A percentile compares a stretch with the other conserved stretches of the same genome.
These are phyloP conservation scores for Bombus pascuorum DNA, from an alignment of 1,140 invertebrate species.

Conservation along the genomic window DNA sequence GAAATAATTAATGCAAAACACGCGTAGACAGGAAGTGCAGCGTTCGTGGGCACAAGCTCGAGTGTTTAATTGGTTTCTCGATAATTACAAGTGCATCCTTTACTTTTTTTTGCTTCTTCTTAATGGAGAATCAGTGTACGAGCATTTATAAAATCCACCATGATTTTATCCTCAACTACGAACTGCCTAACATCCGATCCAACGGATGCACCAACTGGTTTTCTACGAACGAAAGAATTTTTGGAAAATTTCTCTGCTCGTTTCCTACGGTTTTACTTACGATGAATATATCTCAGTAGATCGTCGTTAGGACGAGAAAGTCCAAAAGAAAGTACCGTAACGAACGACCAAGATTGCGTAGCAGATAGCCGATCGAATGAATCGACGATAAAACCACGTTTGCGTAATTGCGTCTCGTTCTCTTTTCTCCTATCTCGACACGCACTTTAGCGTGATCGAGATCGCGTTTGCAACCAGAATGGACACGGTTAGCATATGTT, in stretches of 20 bases:
- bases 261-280: too few relatives aligned
- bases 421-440: slow-evolving; percentile 22
- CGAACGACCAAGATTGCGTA: not conserved
- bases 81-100: not conserved
- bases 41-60: not conserved
- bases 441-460: slow-evolving; percentile 16
- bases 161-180: too few relatives aligned
- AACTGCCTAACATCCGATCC: too few relatives aligned
- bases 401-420: slow-evolving; percentile 17
- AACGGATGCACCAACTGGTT: too few relatives aligned
- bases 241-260: too few relatives aligned
- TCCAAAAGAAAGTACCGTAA: not conserved
- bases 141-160: not conserved
- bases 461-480: not conserved
- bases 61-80: not conserved
- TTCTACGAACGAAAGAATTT: too few relatives aligned
- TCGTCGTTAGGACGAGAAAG: not conserved
- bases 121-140: not conserved
- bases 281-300: too few relatives aligned
- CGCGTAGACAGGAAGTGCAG: not conserved
- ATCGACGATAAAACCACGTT: not conserved
- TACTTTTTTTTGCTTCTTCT: not conserved
- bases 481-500: slow-evolving; percentile 40
- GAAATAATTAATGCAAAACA: slow-evolving; percentile 10
- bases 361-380: too few relatives aligned